Evolutionary conservation across 2,797 vertebrate genomes (phyloP), one percentile per base, ranked within the genome.

Genomic region (Pangasius larnaudii): DNA sequence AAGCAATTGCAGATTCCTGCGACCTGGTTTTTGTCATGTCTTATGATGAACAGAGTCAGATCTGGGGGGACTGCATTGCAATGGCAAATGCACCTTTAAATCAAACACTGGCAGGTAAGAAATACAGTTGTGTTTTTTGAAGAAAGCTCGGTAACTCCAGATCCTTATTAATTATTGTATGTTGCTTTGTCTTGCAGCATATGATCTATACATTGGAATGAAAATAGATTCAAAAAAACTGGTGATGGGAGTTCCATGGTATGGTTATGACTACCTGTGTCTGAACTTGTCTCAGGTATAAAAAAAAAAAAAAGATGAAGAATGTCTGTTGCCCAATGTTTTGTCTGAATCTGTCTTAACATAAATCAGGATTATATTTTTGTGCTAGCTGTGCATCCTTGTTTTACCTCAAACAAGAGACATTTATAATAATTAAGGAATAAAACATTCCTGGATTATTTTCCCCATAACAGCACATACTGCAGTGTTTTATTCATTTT

Each of bases 21-120:
- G 98, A 99, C 95, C 96, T 99, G 92, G 88, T 99, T 72, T 99
- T 99, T 92, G 98, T 99, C 87, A 99, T 99, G 98, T 99, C 98
- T 2, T 99, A 99, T 0, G 98, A 99, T 74, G 97, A 98, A 90
- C 98, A 97, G 94, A 98, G 97, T 93, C 98, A 98, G 93, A 96
- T 98, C 90, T 95, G 93, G 94, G 96, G 95, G 42, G 96, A 97
- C 84, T 99, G 98, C 91, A 92, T 96, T 88, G 98, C 98, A 39
- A 97, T 96, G 96, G 97, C 98, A 75, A 99, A 99, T 85, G 96
- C 98, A 82, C 98, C 98, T 27, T 95, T 96, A 88, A 90, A 92
- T 89, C 96, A 98, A 92, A 99, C 98, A 30, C 91, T 98, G 86
- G 75, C 89, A 71, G 98, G 98, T 98, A 94, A 94, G 96, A 36